phyloP scores from a whole-genome alignment of 2,888 invertebrate species.

The Bedellia somnulentella region DNA sequence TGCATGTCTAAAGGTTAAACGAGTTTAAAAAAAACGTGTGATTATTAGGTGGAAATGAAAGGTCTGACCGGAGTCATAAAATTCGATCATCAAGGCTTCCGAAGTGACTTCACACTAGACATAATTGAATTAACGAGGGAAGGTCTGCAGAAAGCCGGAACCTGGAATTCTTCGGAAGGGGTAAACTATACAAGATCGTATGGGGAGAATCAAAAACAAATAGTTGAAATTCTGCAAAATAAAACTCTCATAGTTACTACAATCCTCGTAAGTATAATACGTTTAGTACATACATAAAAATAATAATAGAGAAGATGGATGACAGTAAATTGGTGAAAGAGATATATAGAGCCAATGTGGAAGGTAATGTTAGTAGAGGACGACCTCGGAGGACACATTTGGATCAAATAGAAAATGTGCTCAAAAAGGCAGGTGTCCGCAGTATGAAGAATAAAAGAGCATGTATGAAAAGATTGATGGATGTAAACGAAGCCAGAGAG shows the following conservation, averaged over 20 bases:
- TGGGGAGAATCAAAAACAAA: constrained; percentile 83
- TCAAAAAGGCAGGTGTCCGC: too few species aligned
- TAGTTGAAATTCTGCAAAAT: constrained; percentile 87
- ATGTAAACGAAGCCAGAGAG: too few species aligned
- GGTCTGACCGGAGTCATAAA: constrained; percentile 92
- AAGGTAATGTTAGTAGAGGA: too few species aligned
- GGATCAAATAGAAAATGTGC: too few species aligned
- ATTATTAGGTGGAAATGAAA: constrained; percentile 91
- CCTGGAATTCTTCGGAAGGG: constrained; percentile 86
- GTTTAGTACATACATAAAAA: neutral
- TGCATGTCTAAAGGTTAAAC: too few species aligned
- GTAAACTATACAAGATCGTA: constrained; percentile 86
- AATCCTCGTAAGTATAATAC: constrained; percentile 77
- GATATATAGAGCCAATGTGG: too few species aligned
- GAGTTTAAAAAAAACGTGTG: too few species aligned
- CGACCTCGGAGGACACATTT: too few species aligned
- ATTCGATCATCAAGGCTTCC: constrained; percentile 92
- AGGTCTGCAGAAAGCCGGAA: constrained; percentile 82
- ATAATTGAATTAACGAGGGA: constrained; percentile 86
- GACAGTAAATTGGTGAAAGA: too few species aligned
- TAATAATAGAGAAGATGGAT: too few species aligned
- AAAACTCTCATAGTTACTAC: constrained; percentile 91
- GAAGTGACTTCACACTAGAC: constrained; percentile 88
- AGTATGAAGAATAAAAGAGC: too few species aligned
- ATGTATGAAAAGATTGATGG: too few species aligned